Conservation (phyloP, 2,888 invertebrate species). For the Chloroclystis v-ata region DNA sequence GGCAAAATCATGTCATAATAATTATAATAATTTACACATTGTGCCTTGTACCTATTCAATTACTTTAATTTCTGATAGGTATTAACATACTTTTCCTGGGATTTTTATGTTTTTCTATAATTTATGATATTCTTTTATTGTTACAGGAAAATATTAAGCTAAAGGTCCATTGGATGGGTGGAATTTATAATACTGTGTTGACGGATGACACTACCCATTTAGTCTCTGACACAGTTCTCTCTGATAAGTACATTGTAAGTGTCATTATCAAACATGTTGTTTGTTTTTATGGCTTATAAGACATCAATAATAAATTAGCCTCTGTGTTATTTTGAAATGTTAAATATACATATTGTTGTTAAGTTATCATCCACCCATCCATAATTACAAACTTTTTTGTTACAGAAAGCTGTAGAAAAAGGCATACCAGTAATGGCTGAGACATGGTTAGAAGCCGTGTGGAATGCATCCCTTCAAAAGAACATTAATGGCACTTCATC, state of each 20-base stretch:
- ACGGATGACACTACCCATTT: conserved; percentile 87
- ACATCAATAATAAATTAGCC: too few relatives aligned
- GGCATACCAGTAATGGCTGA: conserved; percentile 85
- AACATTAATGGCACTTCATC: conserved; percentile 81
- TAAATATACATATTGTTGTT: too few relatives aligned
- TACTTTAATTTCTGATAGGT: too few relatives aligned
- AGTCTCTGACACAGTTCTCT: conserved; percentile 85
- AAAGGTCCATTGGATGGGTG: conserved; percentile 87
- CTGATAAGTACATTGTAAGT: conserved; percentile 86
- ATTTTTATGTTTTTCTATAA: too few relatives aligned
- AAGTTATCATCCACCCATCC: too few relatives aligned
- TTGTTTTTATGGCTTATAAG: too few relatives aligned
- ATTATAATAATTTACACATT: too few relatives aligned
- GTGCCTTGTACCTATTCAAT: too few relatives aligned
- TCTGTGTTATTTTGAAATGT: too few relatives aligned
- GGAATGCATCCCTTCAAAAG: conserved; percentile 82
- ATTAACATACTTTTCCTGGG: too few relatives aligned
- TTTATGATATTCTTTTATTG: neutral
- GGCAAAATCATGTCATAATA: too few relatives aligned
- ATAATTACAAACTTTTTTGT: neutral
- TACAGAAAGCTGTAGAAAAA: conserved; percentile 82
- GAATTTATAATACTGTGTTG: conserved; percentile 81
- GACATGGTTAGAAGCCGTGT: conserved; percentile 89
- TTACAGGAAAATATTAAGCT: conserved; percentile 78
- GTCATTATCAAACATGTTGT: too few relatives aligned